phyloP scores from a whole-genome alignment of 2,888 invertebrate genomes.

The Cyclophora albipunctata region DNA sequence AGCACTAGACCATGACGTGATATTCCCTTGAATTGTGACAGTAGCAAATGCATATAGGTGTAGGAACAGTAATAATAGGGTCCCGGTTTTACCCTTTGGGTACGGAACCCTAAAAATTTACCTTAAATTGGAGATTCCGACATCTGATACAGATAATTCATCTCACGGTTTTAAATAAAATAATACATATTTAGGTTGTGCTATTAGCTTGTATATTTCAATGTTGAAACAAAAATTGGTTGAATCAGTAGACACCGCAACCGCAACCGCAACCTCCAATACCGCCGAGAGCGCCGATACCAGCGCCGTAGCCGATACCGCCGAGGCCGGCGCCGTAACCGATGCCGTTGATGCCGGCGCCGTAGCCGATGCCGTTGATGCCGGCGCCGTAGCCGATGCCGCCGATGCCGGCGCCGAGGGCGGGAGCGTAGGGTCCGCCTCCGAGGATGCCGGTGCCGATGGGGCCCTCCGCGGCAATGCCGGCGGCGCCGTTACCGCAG shows the following conservation, averaged over 20 bases:
- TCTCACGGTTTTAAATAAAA: no score
- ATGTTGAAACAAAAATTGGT: no score
- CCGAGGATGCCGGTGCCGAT: slow-evolving; percentile 11
- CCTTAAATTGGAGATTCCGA: no score
- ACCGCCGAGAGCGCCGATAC: background rate
- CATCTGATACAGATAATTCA: no score
- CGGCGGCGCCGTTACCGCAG: slow-evolving; percentile 24
- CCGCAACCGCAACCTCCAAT: background rate
- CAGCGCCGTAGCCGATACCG: background rate
- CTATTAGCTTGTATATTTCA: no score
- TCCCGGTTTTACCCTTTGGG: no score
- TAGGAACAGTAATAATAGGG: no score
- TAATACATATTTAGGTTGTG: no score
- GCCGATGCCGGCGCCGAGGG: slow-evolving; percentile 25
- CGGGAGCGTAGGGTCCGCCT: slow-evolving; percentile 2
- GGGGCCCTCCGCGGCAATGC: slow-evolving; percentile 13
- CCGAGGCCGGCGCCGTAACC: slow-evolving; percentile 4
- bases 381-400: slow-evolving; percentile 37
- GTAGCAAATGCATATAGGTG: no score
- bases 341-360: slow-evolving; percentile 10
- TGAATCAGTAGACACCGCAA: background rate
- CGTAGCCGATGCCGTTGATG: slow-evolving; percentile 18
- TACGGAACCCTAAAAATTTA: no score
- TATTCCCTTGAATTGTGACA: no score
- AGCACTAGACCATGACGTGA: no score